A percentile compares a stretch with the other conserved stretches of the same genome.
Evolutionary conservation across 35 echinoderm and acorn worm species (phyloP).

Genomic region (Ophiothrix spiculata): DNA sequence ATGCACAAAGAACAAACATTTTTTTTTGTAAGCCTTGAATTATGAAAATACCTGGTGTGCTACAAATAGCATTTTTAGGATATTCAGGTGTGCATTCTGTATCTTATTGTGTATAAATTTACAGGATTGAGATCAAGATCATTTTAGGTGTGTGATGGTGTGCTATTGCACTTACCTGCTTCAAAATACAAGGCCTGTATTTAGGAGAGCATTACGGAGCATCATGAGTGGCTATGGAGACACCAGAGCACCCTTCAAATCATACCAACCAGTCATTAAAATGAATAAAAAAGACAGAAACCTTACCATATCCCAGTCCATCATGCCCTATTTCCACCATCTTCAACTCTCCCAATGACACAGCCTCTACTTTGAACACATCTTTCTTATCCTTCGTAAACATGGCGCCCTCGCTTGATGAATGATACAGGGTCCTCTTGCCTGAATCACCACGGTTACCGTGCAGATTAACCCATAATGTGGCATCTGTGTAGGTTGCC

Average conservation of each 20-base stretch:
- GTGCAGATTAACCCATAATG: conserved; percentile 54
- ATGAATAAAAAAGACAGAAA: neutral
- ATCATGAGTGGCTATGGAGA: no score
- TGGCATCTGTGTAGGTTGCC: conserved; percentile 52
- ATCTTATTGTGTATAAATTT: no score
- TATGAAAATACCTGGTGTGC: no score
- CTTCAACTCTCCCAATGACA: conserved; percentile 63
- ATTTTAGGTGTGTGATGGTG: no score
- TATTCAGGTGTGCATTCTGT: no score
- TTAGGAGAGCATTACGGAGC: neutral
- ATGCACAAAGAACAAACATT: no score
- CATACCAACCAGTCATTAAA: neutral
- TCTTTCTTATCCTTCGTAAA: conserved; percentile 40
- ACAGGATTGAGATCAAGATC: neutral
- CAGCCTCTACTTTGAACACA: conserved; percentile 82
- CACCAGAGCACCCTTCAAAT: no score
- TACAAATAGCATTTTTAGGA: no score
- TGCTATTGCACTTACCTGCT: no score
- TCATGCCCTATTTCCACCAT: conserved; percentile 76
- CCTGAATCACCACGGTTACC: conserved; percentile 76
- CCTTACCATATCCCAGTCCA: conserved; percentile 67
- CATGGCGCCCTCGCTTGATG: conserved; percentile 18
- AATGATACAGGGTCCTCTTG: conserved; percentile 62
- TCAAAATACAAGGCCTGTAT: no score
- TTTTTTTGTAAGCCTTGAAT: no score